Conservation (phyloP, 2,113 vertebrate genomes). For the Platichthys stellatus region DNA sequence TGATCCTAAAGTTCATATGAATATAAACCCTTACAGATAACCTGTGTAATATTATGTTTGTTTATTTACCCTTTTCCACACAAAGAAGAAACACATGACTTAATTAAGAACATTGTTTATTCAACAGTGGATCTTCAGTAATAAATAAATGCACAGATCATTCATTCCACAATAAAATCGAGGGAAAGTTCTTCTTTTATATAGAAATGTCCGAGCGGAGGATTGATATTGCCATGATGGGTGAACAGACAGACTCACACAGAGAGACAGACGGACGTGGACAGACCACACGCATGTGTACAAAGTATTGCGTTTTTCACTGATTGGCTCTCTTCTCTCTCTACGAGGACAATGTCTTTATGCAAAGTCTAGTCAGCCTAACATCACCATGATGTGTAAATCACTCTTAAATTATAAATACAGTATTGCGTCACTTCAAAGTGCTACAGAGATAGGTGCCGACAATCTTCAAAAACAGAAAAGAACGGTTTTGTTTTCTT, state of each 20-base stretch:
- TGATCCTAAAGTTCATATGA: neutral
- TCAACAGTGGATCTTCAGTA: conserved; percentile 81
- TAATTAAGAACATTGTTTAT: conserved; percentile 83
- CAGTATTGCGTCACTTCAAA: conserved; percentile 86
- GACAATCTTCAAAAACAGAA: conserved; percentile 66
- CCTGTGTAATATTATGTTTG: neutral
- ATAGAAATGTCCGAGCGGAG: conserved; percentile 63
- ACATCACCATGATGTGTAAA: conserved; percentile 72
- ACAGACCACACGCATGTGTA: conserved; percentile 66
- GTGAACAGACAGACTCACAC: conserved; percentile 63
- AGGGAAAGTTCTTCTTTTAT: conserved; percentile 45
- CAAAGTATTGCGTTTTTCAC: conserved; percentile 85
- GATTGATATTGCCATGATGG: conserved; percentile 78
- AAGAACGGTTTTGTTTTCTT: conserved; percentile 32
- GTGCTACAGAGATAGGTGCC: conserved; percentile 81
- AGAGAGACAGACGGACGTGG: conserved; percentile 52
- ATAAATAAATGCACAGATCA: conserved; percentile 85
- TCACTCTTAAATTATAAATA: conserved; percentile 75
- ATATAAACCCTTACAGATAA: neutral
- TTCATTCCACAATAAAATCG: conserved; percentile 77
- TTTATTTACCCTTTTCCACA: too few species aligned
- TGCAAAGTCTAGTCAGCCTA: conserved; percentile 55
- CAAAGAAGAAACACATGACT: conserved; percentile 23
- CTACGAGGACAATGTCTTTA: conserved; percentile 43
- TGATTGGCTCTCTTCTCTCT: conserved; percentile 47